Evolutionary conservation across 2,888 invertebrate species (phyloP), one percentile per base, ranked within the genome.

Genomic region (Spisula solida): DNA sequence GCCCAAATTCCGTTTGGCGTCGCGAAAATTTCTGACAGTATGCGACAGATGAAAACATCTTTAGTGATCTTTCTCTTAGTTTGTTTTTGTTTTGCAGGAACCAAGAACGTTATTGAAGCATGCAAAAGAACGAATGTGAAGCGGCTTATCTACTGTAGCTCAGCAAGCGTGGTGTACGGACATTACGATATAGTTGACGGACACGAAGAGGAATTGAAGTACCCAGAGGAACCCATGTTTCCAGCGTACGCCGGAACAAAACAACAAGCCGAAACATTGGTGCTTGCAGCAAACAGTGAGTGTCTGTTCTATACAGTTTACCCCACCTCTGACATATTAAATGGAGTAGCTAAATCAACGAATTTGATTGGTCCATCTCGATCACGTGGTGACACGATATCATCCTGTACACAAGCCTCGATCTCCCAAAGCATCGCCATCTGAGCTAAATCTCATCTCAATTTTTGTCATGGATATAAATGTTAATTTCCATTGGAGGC

Each of bases 231-330:
- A 47, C 82, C 56, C 10, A 31, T 82, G 66, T 66, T 82, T 25
- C 47, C 82, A 20, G 82, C 56, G 5, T 82, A 82, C 25, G 82
- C 60, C 1, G 60, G 41, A 66, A 82, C 82, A 0, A 82, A 82
- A 47, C 82, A 66, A 82, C 60, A 66, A 47, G 82, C 82, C 1
- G 82, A 82, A 41, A 34, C 56, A 70, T 60, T 82, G 25, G 66
- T 82, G 10, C n/a, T 82, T 60, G 12, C 20, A 82, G 66, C 82
- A 5, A 82, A 82, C 41, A n/a, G 82, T 82, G n/a, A 56, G 31
- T 79, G 41, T 41, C 8, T 41, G 41, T 41, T 41, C 2, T 5
- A 2, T 8, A 41, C 41, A 41, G 41, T 5, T 41, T 41, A 41
- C 41, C n/a, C n/a, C n/a, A n/a, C n/a, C n/a, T n/a, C n/a, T n/a